Percentiles rank a stretch among this genome's conserved stretches.
phyloP scores from a whole-genome alignment of 2,797 vertebrate species.

The Thripadectes ignobilis region DNA sequence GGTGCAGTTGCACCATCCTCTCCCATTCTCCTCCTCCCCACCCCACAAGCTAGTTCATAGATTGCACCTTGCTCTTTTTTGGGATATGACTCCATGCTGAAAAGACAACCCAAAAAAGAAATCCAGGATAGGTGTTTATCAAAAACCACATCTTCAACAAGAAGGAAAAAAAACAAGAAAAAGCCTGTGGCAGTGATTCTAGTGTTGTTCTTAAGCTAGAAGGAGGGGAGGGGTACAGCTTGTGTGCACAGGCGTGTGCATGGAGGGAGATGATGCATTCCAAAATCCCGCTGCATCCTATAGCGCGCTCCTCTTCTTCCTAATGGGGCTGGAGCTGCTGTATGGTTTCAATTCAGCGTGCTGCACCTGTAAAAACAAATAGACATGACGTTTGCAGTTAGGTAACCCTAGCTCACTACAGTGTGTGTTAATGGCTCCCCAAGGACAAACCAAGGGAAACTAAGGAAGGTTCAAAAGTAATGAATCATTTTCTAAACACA shows the following conservation, averaged over 20 bases:
- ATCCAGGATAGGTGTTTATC: neutral
- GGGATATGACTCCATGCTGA: neutral
- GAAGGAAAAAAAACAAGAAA: neutral
- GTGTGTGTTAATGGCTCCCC: conserved; percentile 92
- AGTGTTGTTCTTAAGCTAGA: neutral
- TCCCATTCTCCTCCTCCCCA: neutral
- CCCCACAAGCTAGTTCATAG: neutral
- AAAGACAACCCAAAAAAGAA: neutral
- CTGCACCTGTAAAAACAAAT: conserved; percentile 99
- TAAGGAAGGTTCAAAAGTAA: conserved; percentile 91
- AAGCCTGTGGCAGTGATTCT: neutral
- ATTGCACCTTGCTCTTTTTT: neutral
- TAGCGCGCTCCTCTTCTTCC: conserved; percentile 84
- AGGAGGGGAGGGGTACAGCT: neutral
- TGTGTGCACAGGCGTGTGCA: rapidly evolving
- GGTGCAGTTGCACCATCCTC: neutral
- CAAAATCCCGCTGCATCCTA: conserved; percentile 57
- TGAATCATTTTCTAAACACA: conserved; percentile 99
- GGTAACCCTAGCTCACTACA: conserved; percentile 90
- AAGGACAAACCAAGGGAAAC: conserved; percentile 82
- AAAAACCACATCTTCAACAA: neutral
- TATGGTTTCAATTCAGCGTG: conserved; percentile 84
- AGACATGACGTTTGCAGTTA: conserved; percentile 85
- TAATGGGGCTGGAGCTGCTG: conserved; percentile 82
- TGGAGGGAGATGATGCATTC: neutral